Conservation (phyloP, 2,888 invertebrate species). For the Leptinotarsa juncta region DNA sequence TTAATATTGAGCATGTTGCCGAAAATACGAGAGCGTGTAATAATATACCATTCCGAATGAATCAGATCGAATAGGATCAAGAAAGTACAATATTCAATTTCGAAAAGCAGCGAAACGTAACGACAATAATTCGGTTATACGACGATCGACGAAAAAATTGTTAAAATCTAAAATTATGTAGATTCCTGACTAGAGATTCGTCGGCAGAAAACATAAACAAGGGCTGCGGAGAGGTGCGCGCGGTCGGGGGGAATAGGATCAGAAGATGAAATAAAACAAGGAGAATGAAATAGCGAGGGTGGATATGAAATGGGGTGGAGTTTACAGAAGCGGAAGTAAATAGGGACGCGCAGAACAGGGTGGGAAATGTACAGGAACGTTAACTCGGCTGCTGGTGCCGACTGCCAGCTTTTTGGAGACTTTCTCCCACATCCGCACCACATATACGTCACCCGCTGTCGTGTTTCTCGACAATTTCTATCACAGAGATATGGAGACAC, state of each 20-base stretch:
- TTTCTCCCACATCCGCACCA: conserved; percentile 48
- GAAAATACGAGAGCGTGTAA: background rate
- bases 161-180: conserved; percentile 65
- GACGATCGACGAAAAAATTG: conserved; percentile 54
- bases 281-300: conserved; percentile 67
- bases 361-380: conserved; percentile 61
- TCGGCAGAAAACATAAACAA: conserved; percentile 60
- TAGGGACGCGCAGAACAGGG: conserved; percentile 65
- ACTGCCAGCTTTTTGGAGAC: conserved; percentile 52
- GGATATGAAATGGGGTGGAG: conserved; percentile 65
- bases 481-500: background rate
- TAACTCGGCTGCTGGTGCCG: conserved; percentile 57
- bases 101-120: conserved; percentile 40
- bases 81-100: conserved; percentile 45
- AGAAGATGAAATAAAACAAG: conserved; percentile 67
- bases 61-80: conserved; percentile 35
- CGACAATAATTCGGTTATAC: conserved; percentile 49
- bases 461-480: conserved; percentile 28
- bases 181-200: conserved; percentile 62
- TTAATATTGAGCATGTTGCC: background rate
- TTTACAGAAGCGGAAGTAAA: conserved; percentile 73
- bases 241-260: conserved; percentile 56
- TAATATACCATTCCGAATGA: conserved; percentile 25
- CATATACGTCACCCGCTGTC: conserved; percentile 46
- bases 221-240: conserved; percentile 48